Base-by-base conservation (phyloP, 2,888 invertebrate species). In the Mystacides longicornis region DNA sequence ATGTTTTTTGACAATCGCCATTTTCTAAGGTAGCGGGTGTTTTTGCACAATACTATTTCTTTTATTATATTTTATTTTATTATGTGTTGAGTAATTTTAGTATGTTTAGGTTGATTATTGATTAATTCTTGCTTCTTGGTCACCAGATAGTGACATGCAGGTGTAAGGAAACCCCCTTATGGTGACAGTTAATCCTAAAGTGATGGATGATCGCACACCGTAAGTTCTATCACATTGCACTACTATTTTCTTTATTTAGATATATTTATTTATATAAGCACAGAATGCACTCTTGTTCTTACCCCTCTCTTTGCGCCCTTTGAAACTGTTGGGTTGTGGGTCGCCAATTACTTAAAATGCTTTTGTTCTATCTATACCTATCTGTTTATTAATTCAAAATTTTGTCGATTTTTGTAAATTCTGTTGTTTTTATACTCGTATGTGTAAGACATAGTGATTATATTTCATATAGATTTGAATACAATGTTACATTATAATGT, bases 141-240 rank as follows among this genome's bases (percentile, higher is more conserved):
- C 54, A 48, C 31, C 54, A 57, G 57, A 57, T 52, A 49, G 54
- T 57, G 57, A 51, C 42, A 57, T 57, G 54, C 57, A 54, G 57
- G 48, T 48, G 54, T 57, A 52, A 57, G 54, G 57, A 49, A 48
- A 27, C 42, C 49, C 43, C 57, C 57, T 57, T 57, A 55, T 57
- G 60, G 60, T 60, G 58, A 55, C 58, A 37, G 57, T 55, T 51
- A 49, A 55, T 48, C 60, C 51, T 53, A 60, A 57, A 60, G 58
- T 58, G 53, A 60, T 60, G 60, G 60, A 58, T 56, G 58, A 60
- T 33, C 58, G 60, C 54, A 51, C 60, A 49, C 60, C 60, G 60
- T 60, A 52, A 60, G 60, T 60, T 21, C 16, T 11, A 11, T 37
- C 37, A 37, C 37, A 37, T 37, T 37, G 37, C 37, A 37, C 37